Conservation (phyloP, 2,113 vertebrate species). For the Petromus typicus region DNA sequence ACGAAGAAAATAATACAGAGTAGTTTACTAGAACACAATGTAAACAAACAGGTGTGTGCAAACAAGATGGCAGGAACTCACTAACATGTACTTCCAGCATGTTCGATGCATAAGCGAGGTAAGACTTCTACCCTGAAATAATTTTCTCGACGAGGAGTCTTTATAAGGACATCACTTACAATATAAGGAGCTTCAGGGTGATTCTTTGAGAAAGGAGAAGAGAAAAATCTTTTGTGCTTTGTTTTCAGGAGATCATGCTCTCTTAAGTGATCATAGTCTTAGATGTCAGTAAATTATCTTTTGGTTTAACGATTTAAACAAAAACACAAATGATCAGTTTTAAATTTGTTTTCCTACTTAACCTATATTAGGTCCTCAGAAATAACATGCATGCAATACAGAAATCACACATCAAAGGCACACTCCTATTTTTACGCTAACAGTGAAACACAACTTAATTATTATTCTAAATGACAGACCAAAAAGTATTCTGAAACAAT, state of each 20-base stretch:
- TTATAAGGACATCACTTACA: constrained; percentile 4
- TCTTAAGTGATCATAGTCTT: not conserved
- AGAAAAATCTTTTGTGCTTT: constrained; percentile 29
- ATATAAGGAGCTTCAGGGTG: not conserved
- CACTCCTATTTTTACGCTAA: not conserved
- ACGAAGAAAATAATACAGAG: not conserved
- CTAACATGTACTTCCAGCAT: not conserved
- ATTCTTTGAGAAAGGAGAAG: not conserved
- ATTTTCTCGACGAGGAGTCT: constrained; percentile 26
- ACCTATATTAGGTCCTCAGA: constrained; percentile 2
- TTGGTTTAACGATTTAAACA: not conserved
- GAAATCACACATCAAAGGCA: not conserved
- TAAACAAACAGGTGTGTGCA: not conserved
- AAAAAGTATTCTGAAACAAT: not conserved
- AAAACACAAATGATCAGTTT: constrained; percentile 21
- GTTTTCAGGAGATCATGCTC: constrained; percentile 28
- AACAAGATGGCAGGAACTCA: too few species aligned
- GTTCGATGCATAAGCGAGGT: not conserved
- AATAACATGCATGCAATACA: not conserved
- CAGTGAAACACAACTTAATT: constrained; percentile 12
- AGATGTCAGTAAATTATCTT: constrained; percentile 9
- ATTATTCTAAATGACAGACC: not conserved
- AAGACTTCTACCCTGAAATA: constrained; percentile 23
- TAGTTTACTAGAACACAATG: not conserved
- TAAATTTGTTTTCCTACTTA: constrained; percentile 39